These are phyloP conservation scores for Tragelaphus scriptus DNA, from an alignment of 2,113 vertebrate genomes.

Conservation along the genomic window DNA sequence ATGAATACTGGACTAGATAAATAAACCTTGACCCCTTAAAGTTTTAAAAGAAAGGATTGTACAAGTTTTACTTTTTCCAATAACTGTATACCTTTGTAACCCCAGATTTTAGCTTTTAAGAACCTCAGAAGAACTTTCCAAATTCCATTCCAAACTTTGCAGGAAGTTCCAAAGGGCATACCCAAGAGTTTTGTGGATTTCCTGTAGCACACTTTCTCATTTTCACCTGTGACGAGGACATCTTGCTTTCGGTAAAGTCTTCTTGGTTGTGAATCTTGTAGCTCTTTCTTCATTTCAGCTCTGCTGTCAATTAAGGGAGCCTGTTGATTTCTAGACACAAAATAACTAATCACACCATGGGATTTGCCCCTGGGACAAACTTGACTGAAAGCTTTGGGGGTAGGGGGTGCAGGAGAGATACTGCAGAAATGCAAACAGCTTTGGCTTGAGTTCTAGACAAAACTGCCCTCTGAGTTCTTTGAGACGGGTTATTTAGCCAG, in stretches of 20 bases:
- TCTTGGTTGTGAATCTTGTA: neutral
- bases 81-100: neutral
- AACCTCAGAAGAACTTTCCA: neutral
- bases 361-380: neutral
- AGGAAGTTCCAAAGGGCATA: neutral
- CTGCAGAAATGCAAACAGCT: too few species aligned
- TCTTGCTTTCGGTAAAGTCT: neutral
- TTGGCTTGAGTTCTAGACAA: too few species aligned
- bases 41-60: neutral
- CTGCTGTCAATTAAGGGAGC: neutral
- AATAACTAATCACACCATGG: neutral
- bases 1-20: neutral
- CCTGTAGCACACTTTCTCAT: neutral
- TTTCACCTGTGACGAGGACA: neutral
- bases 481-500: too few species aligned
- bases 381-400: neutral
- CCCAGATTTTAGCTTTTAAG: neutral
- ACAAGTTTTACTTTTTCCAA: neutral
- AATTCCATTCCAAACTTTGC: neutral
- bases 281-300: neutral
- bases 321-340: neutral
- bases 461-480: too few species aligned
- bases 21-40: neutral
- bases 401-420: neutral
- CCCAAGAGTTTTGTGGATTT: neutral